Evolutionary conservation across 2,797 vertebrate species (phyloP), one percentile per base, ranked within the genome.

Genomic region (Lemur catta): DNA sequence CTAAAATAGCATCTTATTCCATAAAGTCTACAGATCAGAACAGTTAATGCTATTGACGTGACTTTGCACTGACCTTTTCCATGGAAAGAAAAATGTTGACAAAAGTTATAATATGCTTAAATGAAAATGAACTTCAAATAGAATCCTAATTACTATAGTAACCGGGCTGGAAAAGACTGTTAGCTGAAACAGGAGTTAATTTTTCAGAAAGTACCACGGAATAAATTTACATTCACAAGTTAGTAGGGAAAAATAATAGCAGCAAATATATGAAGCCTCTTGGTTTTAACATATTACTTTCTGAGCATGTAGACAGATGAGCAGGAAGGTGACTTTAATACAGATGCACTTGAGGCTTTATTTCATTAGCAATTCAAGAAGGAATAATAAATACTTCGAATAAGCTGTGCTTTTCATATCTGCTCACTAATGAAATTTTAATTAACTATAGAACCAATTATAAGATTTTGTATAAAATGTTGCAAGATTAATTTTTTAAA

Each of bases 311-410:
- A 97, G 96, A 97, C 76, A 84, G 97, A 94, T 91, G 95, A 97
- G 97, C 67, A 96, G 95, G 96, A 97, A 98, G 95, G 96, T 97
- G 96, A 97, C 96, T 97, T 97, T 97, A 92, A 74, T 96, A 96
- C 33, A 89, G 89, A 97, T 24, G 17, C 11, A 95, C 97, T 98
- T 96, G 94, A 97, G 97, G 89, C 84, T 97, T 96, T 98, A 96
- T 96, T 97, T 98, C 97, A 98, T 98, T 98, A 98, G 96, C 95
- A 97, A 97, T 96, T 95, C 71, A 97, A 95, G 92, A 97, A 97
- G 95, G 95, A 98, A 98, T 98, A 98, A 98, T 97, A 98, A 98
- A 98, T 98, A 96, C 94, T 98, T 98, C 97, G 98, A 97, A 97
- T 97, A 97, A 97, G 28, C 87, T 92, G 71, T 95, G 72, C 87